Conservation (phyloP, 92 coral and sea anemone species). For the Galaxea fascicularis region DNA sequence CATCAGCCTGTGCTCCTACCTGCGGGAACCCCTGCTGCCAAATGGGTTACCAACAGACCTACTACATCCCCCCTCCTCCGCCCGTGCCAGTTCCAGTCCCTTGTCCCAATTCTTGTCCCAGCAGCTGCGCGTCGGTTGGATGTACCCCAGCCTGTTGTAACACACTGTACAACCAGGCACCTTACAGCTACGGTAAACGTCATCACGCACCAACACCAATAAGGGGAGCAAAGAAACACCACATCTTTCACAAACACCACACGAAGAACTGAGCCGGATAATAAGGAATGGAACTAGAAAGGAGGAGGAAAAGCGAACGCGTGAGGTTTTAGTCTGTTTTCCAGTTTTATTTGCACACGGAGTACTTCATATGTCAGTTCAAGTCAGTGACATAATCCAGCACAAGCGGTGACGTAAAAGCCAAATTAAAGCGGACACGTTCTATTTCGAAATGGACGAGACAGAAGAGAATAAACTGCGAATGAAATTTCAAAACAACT, state of each 20-base stretch:
- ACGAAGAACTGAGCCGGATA: slow-evolving; percentile 11
- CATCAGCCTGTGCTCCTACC: slow-evolving; percentile 78
- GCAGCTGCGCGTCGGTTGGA: slow-evolving; percentile 50
- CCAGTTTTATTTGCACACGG: slow-evolving; percentile 12
- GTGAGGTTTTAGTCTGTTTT: slow-evolving; percentile 10
- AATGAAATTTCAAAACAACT: neutral
- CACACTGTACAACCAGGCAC: slow-evolving; percentile 45
- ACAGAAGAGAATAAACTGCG: neutral
- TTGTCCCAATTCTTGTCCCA: slow-evolving; percentile 62
- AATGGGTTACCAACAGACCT: slow-evolving; percentile 24
- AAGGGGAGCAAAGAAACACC: slow-evolving; percentile 62
- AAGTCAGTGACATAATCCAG: neutral
- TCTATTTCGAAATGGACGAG: neutral
- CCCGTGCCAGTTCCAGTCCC: slow-evolving; percentile 48
- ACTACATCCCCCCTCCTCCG: slow-evolving; percentile 49
- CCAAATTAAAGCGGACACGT: neutral
- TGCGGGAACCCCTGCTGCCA: slow-evolving; percentile 72
- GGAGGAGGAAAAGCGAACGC: neutral
- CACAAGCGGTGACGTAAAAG: neutral
- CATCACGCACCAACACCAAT: slow-evolving; percentile 68
- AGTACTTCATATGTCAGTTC: neutral
- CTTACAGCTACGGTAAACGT: slow-evolving; percentile 63
- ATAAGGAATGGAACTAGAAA: neutral
- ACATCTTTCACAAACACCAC: slow-evolving; percentile 56
- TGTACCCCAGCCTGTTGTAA: slow-evolving; percentile 68